These are phyloP conservation scores for Erethizon dorsatum DNA, from an alignment of 2,797 vertebrate genomes.

Conservation along the genomic window DNA sequence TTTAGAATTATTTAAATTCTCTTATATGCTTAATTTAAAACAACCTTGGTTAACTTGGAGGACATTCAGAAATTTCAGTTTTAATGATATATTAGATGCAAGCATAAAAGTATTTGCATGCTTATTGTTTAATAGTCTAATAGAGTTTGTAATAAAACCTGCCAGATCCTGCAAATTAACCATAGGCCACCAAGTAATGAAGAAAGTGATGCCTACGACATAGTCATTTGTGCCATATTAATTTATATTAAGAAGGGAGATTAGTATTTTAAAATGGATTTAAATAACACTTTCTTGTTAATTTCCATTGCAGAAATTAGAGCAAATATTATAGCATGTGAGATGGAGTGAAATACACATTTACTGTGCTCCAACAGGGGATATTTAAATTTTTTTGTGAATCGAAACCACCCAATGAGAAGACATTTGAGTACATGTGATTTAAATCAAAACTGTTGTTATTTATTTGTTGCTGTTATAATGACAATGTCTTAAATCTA, in stretches of 20 bases:
- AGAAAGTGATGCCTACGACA: background rate
- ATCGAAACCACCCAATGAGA: background rate
- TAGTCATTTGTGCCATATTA: background rate
- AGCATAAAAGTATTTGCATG: background rate
- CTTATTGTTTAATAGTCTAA: background rate
- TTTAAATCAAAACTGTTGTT: background rate
- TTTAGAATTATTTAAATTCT: slow-evolving; percentile 19
- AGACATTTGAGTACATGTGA: background rate
- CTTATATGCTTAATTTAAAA: background rate
- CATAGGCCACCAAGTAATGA: background rate
- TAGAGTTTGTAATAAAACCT: background rate
- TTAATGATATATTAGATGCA: background rate
- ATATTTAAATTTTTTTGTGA: background rate
- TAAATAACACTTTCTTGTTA: background rate
- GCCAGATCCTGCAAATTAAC: background rate
- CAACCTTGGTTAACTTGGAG: background rate
- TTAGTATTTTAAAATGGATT: background rate
- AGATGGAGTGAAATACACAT: background rate
- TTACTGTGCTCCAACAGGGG: background rate
- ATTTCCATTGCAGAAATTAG: background rate
- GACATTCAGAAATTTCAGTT: background rate
- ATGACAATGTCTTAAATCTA: background rate
- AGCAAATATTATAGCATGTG: background rate
- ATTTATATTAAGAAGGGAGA: background rate
- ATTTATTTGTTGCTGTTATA: background rate